phyloP scores from a whole-genome alignment of 1,140 invertebrate species.

The Dendroctonus valens region DNA sequence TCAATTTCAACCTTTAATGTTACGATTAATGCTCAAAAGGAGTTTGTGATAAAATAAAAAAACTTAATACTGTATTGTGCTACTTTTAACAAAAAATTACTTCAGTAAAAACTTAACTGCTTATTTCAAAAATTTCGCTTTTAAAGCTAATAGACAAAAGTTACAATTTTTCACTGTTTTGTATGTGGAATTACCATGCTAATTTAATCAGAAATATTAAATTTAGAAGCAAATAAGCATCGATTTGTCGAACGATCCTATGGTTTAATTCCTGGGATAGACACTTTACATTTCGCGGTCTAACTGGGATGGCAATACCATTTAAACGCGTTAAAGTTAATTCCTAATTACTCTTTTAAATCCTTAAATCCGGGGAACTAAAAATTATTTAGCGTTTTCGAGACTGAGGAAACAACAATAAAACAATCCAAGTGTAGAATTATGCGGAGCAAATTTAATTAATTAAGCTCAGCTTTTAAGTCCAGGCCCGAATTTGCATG shows the following conservation, averaged over 20 bases:
- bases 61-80: no score
- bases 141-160: not conserved
- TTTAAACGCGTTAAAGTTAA: slow-evolving; percentile 1
- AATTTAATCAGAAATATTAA: not conserved
- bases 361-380: slow-evolving; percentile 6
- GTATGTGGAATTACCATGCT: not conserved
- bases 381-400: slow-evolving; percentile 10
- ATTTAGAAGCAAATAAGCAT: slow-evolving; percentile 2
- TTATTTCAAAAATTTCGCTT: no score
- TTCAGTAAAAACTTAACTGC: no score
- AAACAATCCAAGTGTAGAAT: slow-evolving; percentile 32
- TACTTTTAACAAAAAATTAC: no score
- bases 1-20: no score
- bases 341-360: slow-evolving; percentile 3
- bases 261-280: not conserved
- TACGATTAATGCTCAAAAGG: no score
- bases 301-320: slow-evolving; percentile 1
- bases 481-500: slow-evolving; percentile 31
- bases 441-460: slow-evolving; percentile 34
- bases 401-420: slow-evolving; percentile 32
- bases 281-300: slow-evolving; percentile 2
- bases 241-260: not conserved
- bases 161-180: not conserved
- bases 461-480: slow-evolving; percentile 33
- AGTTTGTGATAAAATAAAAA: no score